These are phyloP conservation scores for Papilio glaucus DNA, from an alignment of 1,140 invertebrate genomes.

Conservation along the genomic window DNA sequence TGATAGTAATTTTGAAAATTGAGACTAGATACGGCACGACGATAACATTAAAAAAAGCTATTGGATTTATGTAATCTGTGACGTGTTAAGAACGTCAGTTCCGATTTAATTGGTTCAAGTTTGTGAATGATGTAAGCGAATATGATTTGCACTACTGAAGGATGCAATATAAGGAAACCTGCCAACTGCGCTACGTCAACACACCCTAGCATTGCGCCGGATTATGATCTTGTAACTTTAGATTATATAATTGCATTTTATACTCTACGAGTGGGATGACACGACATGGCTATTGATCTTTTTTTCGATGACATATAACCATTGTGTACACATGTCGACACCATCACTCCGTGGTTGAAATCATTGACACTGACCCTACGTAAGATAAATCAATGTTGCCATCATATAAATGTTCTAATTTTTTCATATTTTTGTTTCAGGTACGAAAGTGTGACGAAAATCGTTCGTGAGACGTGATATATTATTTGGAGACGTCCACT, in stretches of 20 bases:
- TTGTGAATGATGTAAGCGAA: slow-evolving; percentile 27
- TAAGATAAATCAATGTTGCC: no score
- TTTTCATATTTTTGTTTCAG: not conserved
- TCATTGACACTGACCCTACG: no score
- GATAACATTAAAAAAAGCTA: no score
- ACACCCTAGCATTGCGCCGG: slow-evolving; percentile 28
- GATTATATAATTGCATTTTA: slow-evolving; percentile 27
- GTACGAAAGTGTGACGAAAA: slow-evolving; percentile 16
- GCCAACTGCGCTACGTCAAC: slow-evolving; percentile 33
- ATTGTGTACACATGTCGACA: no score
- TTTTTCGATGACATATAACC: slow-evolving; percentile 50
- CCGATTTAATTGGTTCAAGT: slow-evolving; percentile 18
- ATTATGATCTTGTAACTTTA: slow-evolving; percentile 36
- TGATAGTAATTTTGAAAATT: no score
- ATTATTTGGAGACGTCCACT: no score
- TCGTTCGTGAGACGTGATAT: no score
- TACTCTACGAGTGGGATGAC: not conserved
- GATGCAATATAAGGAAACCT: slow-evolving; percentile 38
- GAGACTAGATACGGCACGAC: no score
- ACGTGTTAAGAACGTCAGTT: not conserved
- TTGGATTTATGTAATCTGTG: not conserved
- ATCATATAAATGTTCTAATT: not conserved
- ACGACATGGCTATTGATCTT: not conserved
- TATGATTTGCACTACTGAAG: slow-evolving; percentile 31
- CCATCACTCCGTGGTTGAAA: no score